phyloP scores from a whole-genome alignment of 1,140 invertebrate genomes.

The Oscheius sp. region DNA sequence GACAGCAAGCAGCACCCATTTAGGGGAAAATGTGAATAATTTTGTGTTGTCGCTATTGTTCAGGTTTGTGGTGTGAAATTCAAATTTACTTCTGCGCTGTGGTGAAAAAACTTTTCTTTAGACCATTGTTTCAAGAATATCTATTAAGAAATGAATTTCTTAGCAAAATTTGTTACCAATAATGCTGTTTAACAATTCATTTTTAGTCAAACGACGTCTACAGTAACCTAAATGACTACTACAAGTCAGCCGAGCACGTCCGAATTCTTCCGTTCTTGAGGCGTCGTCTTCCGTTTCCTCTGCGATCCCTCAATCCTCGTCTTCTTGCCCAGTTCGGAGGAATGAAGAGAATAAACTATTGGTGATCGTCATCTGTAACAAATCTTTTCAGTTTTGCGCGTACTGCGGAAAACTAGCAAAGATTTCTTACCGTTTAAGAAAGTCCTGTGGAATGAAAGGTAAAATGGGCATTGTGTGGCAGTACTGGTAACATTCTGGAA shows the following conservation, averaged over 20 bases:
- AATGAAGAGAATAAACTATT: background rate
- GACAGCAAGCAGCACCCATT: too few relatives aligned
- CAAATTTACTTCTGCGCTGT: too few relatives aligned
- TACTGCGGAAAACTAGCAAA: constrained; percentile 13
- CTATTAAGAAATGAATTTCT: too few relatives aligned
- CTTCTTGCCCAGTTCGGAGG: background rate
- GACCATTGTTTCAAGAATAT: too few relatives aligned
- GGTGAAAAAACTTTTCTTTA: too few relatives aligned
- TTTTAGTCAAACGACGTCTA: background rate
- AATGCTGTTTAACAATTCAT: background rate
- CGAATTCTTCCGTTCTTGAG: background rate
- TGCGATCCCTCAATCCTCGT: background rate
- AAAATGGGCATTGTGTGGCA: too few relatives aligned
- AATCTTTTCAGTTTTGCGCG: constrained; percentile 11
- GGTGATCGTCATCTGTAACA: constrained; percentile 1
- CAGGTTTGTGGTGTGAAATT: too few relatives aligned
- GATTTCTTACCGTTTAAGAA: background rate
- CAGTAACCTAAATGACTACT: background rate
- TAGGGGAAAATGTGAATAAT: too few relatives aligned
- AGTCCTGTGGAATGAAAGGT: background rate
- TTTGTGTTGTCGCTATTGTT: too few relatives aligned
- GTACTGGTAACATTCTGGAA: too few relatives aligned
- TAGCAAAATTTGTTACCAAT: too few relatives aligned
- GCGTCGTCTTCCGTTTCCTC: background rate
- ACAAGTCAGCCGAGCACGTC: background rate